Evolutionary conservation across 2,113 vertebrate genomes (phyloP).

Genomic region (Gasterosteus nipponicus): DNA sequence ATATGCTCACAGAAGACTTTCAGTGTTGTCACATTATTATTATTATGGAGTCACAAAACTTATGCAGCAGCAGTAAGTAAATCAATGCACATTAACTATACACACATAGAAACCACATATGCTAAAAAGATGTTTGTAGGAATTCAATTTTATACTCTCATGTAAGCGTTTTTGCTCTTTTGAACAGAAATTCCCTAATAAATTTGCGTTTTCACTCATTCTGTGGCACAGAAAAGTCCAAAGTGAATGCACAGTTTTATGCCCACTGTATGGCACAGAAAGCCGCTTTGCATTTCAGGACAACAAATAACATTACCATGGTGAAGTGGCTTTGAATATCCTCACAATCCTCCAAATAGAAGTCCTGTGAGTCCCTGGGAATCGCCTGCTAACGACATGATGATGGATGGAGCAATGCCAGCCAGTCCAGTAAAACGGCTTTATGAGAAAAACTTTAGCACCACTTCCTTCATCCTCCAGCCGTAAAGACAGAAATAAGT

Average conservation of each 20-base stretch:
- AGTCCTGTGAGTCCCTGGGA: constrained; percentile 46
- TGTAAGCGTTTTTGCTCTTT: constrained; percentile 21
- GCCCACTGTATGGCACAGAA: constrained; percentile 12
- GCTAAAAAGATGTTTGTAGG: constrained; percentile 9
- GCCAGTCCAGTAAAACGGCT: constrained; percentile 63
- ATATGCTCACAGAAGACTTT: too few relatives aligned
- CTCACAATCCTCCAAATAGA: constrained; percentile 61
- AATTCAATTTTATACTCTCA: constrained; percentile 2
- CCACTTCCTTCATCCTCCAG: constrained; percentile 65
- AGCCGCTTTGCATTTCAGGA: constrained; percentile 44
- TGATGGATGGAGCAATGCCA: constrained; percentile 67
- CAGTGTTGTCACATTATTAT: too few relatives aligned
- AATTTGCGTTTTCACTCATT: constrained; percentile 30
- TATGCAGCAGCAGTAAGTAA: too few relatives aligned
- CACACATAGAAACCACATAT: neutral
- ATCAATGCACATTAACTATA: too few relatives aligned
- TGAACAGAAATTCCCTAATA: constrained; percentile 23
- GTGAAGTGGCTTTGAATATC: constrained; percentile 45
- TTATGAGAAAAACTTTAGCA: constrained; percentile 65
- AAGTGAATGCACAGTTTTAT: constrained; percentile 24
- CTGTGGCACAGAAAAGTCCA: constrained; percentile 11
- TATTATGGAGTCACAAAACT: too few relatives aligned
- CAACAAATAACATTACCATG: constrained; percentile 63
- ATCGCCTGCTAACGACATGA: constrained; percentile 63
- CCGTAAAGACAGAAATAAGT: constrained; percentile 63